Base-by-base conservation (phyloP, 2,888 invertebrate genomes). In the Idaea dimidiata region DNA sequence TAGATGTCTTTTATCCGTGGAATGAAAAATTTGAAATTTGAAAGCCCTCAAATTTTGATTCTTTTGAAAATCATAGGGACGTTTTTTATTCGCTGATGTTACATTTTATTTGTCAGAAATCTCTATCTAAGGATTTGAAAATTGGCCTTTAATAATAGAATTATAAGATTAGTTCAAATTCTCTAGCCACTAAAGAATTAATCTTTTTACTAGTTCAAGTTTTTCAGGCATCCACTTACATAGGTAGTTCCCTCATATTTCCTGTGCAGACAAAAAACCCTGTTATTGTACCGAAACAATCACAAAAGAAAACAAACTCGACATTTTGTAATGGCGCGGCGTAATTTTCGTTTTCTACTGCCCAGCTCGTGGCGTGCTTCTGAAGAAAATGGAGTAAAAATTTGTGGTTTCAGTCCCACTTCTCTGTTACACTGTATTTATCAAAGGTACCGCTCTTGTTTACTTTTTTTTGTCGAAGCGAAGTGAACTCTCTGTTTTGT, bases 401-500 rank as follows among this genome's bases (percentile, higher is more conserved):
- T 43, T 8, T 10, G 43, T 10, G 43, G 43, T 43, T 43, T 43
- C 43, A 43, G 43, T 43, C 43, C 43, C 43, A 8, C 10, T 43
- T 43, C 43, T 43, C 43, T 43, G 8, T 43, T 43, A 43, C 43
- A 8, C 10, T 43, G 43, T 43, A 43, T 43, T 43, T 43, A 43
- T 43, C 43, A 43, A 43, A 43, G 43, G 43, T 43, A 10, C 8
- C 10, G 43, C 24, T 8, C 10, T 10, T 43, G 43, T 43, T 43
- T 8, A 43, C 14, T 43, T 43, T 43, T 3, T 43, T 43, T 14
- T 43, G 14, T 43, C 14, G 43, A 43, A 8, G 7, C 32, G 14
- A 66, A 66, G 57, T 58, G 57, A 24, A 43, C 61, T 17, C 56
- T 43, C 24, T 24, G 24, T 24, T 24, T 24, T 24, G 24, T 24